Evolutionary conservation across 2,888 invertebrate species (phyloP).

Genomic region (Eledone cirrhosa): DNA sequence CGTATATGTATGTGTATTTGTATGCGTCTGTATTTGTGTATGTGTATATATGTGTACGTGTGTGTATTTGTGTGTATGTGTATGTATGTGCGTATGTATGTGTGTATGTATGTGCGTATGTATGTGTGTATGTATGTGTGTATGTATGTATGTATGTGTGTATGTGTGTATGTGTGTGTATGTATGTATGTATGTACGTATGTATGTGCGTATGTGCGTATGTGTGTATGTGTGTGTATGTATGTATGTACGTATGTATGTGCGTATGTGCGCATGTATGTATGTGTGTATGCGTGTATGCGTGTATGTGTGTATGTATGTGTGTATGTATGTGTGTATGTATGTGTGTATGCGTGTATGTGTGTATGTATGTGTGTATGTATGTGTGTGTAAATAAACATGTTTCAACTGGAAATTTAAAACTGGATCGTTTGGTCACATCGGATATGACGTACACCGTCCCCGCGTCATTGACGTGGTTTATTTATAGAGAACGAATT

Average conservation of each 20-base stretch:
- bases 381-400: not conserved
- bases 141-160: conserved; percentile 6
- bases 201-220: not conserved
- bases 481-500: too few species aligned
- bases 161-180: conserved; percentile 14
- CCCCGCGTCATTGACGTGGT: too few species aligned
- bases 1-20: not conserved
- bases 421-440: too few species aligned
- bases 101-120: conserved; percentile 25
- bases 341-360: not conserved
- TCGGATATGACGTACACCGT: too few species aligned
- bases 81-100: too few species aligned
- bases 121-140: not conserved
- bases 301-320: not conserved
- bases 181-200: conserved; percentile 19
- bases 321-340: not conserved
- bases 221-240: not conserved
- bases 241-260: not conserved
- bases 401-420: too few species aligned
- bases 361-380: not conserved
- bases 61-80: conserved; percentile 20
- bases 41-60: not conserved
- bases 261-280: not conserved
- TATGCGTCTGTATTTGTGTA: too few species aligned
- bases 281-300: conserved; percentile 20